Evolutionary conservation across 1,140 invertebrate species (phyloP).

Genomic region (Tetramorium parvispinum): DNA sequence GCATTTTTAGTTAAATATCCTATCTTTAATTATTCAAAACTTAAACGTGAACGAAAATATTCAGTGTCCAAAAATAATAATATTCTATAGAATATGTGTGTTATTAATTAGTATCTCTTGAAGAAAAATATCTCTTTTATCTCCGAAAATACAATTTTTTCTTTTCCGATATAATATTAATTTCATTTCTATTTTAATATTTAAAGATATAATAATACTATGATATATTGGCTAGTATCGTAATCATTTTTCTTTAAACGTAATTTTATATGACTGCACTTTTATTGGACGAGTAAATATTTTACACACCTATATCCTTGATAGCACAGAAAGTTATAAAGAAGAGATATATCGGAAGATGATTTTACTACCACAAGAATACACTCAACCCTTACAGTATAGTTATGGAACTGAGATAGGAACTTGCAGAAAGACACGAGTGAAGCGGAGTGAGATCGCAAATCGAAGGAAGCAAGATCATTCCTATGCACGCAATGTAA

Average conservation of each 20-base stretch:
- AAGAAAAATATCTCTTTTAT: neutral
- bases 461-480: conserved; percentile 74
- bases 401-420: conserved; percentile 55
- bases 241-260: neutral
- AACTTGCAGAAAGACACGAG: conserved; percentile 42
- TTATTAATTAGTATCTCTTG: neutral
- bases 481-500: conserved; percentile 75
- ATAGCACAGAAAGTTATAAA: neutral
- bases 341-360: conserved; percentile 23
- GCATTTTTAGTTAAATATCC: neutral
- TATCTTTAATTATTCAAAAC: neutral
- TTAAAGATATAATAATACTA: neutral
- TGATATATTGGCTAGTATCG: conserved; percentile 1
- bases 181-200: neutral
- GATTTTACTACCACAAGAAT: conserved; percentile 20
- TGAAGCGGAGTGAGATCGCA: conserved; percentile 68
- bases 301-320: neutral
- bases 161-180: neutral
- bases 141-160: neutral
- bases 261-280: conserved; percentile 2
- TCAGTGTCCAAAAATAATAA: neutral
- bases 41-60: neutral
- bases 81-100: neutral
- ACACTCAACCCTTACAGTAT: conserved; percentile 9
- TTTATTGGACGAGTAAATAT: neutral